Evolutionary conservation across 2,888 invertebrate species (phyloP).

Genomic region (Lagria hirta): DNA sequence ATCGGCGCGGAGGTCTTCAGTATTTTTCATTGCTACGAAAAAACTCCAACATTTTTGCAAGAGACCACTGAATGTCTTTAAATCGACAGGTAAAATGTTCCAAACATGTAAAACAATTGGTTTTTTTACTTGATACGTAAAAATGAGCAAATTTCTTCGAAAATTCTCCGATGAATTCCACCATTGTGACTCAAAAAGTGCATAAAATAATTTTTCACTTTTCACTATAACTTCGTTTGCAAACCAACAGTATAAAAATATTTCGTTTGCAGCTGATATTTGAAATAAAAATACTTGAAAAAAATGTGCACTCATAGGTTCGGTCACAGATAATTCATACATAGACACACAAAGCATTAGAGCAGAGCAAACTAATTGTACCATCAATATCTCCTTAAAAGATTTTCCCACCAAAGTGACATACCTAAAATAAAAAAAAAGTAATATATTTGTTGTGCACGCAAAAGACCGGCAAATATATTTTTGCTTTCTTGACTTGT

Average conservation of each 20-base stretch:
- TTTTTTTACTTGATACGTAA: slow-evolving; percentile 7
- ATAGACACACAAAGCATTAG: slow-evolving; percentile 12
- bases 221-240: slow-evolving; percentile 13
- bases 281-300: slow-evolving; percentile 12
- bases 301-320: slow-evolving; percentile 12
- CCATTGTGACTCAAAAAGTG: slow-evolving; percentile 10
- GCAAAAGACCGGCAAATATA: too few relatives aligned
- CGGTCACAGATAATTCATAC: slow-evolving; percentile 13
- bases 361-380: slow-evolving; percentile 10
- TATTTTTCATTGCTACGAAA: slow-evolving; percentile 15
- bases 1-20: slow-evolving; percentile 4
- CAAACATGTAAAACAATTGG: slow-evolving; percentile 6
- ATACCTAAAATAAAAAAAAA: slow-evolving; percentile 8
- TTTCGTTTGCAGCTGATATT: slow-evolving; percentile 7
- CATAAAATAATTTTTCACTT: slow-evolving; percentile 15
- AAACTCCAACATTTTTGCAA: slow-evolving; percentile 11
- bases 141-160: slow-evolving; percentile 8
- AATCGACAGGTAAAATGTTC: slow-evolving; percentile 14
- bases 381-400: slow-evolving; percentile 13
- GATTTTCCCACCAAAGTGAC: slow-evolving; percentile 6
- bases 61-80: slow-evolving; percentile 10
- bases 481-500: too few relatives aligned
- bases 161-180: slow-evolving; percentile 1
- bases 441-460: too few relatives aligned
- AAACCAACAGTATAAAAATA: slow-evolving; percentile 19